Conservation (phyloP, 2,888 invertebrate species). For the Pterostichus madidus region DNA sequence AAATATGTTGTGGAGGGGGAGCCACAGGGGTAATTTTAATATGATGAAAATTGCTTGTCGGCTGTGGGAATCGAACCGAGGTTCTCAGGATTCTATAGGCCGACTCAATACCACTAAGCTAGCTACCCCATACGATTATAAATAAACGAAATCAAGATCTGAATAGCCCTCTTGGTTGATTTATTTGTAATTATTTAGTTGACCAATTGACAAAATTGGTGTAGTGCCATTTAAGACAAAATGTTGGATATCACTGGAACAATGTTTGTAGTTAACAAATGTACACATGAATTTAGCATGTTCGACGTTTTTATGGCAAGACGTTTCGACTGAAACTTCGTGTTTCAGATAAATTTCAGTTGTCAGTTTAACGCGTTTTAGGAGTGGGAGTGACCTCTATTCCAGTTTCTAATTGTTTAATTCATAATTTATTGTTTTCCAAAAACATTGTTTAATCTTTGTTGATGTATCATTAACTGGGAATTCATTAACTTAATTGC, state of each 20-base stretch:
- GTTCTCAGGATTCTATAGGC: too few species aligned
- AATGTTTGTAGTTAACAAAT: neutral
- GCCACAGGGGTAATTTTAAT: too few species aligned
- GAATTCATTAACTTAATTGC: neutral
- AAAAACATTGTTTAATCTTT: neutral
- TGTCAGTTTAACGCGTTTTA: neutral
- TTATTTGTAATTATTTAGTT: too few species aligned
- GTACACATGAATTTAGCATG: slow-evolving; percentile 1
- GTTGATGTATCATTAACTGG: neutral
- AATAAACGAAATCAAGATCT: too few species aligned
- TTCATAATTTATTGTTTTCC: neutral
- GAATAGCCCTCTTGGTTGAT: too few species aligned
- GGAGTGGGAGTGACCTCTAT: neutral
- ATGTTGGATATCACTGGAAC: neutral
- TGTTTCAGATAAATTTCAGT: slow-evolving; percentile 1
- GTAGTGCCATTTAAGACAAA: neutral
- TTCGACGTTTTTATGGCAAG: slow-evolving; percentile 3
- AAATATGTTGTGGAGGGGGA: too few species aligned
- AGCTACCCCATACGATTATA: too few species aligned
- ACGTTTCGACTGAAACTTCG: neutral
- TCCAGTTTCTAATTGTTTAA: slow-evolving; percentile 1
- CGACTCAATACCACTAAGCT: too few species aligned
- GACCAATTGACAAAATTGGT: too few species aligned
- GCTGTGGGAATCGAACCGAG: too few species aligned
- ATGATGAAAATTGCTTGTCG: too few species aligned